Percentiles rank a stretch among this genome's conserved stretches.
phyloP scores from a whole-genome alignment of 2,888 invertebrate species.

The Lepeophtheirus nordmannii region DNA sequence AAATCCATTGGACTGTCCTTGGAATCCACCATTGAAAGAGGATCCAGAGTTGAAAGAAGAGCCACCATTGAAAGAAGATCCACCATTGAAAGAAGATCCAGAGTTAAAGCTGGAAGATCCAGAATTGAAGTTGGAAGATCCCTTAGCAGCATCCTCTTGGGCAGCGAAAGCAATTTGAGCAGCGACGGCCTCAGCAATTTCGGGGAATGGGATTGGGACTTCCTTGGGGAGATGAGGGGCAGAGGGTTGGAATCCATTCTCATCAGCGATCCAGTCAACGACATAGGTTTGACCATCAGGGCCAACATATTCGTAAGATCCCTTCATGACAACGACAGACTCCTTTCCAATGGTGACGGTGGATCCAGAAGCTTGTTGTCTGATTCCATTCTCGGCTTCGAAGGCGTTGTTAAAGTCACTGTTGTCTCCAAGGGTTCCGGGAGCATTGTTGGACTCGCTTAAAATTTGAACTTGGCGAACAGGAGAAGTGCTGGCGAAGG shows the following conservation, averaged over 20 bases:
- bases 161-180: constrained; percentile 24
- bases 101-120: not conserved
- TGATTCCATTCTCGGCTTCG: constrained; percentile 24
- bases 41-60: not conserved
- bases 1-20: not conserved
- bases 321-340: constrained; percentile 19
- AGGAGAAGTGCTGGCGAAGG: not conserved
- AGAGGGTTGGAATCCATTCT: constrained; percentile 19
- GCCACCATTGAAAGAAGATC: not conserved
- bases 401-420: constrained; percentile 14
- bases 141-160: not conserved
- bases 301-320: constrained; percentile 21
- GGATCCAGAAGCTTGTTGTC: constrained; percentile 14
- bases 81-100: not conserved
- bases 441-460: not conserved
- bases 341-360: constrained; percentile 13
- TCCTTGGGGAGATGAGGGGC: constrained; percentile 18
- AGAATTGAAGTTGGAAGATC: not conserved
- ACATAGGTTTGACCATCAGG: constrained; percentile 14
- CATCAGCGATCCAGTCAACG: constrained; percentile 23
- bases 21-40: not conserved
- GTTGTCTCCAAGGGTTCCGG: not conserved
- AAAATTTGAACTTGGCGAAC: not conserved
- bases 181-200: constrained; percentile 18
- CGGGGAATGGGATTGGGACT: constrained; percentile 20